Evolutionary conservation across 2,797 vertebrate species (phyloP).

Genomic region (Botia kubotai): DNA sequence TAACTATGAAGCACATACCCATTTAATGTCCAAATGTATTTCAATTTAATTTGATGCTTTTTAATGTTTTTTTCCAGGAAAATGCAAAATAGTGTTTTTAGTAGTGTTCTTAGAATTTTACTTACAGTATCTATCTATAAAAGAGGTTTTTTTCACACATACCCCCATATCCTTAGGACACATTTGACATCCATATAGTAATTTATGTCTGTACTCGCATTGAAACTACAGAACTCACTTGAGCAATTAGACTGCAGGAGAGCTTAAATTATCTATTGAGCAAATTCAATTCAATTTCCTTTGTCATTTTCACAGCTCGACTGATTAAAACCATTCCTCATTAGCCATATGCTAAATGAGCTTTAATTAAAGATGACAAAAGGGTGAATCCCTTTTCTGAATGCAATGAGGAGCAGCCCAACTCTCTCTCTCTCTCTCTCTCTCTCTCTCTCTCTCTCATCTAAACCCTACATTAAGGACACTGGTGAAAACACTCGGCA

Average conservation of each 20-base stretch:
- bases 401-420: not conserved
- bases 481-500: not conserved
- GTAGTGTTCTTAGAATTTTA: no score
- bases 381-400: slow-evolving; percentile 38
- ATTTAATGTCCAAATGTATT: no score
- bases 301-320: slow-evolving; percentile 65
- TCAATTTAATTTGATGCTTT: no score
- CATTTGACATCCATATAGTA: slow-evolving; percentile 15
- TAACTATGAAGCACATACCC: no score
- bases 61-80: no score
- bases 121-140: not conserved
- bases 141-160: not conserved
- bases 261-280: slow-evolving; percentile 38
- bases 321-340: slow-evolving; percentile 60
- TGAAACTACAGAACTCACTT: slow-evolving; percentile 21
- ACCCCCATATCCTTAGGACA: not conserved
- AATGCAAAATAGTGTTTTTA: no score
- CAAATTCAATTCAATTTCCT: slow-evolving; percentile 63
- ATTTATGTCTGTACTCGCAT: slow-evolving; percentile 2
- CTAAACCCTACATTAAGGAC: not conserved
- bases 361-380: slow-evolving; percentile 66
- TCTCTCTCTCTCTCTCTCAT: not conserved
- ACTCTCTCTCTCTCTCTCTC: slow-evolving; percentile 24
- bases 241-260: slow-evolving; percentile 37
- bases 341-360: slow-evolving; percentile 68